These are phyloP conservation scores for Chorisops tibialis DNA, from an alignment of 2,888 invertebrate species.

Conservation along the genomic window DNA sequence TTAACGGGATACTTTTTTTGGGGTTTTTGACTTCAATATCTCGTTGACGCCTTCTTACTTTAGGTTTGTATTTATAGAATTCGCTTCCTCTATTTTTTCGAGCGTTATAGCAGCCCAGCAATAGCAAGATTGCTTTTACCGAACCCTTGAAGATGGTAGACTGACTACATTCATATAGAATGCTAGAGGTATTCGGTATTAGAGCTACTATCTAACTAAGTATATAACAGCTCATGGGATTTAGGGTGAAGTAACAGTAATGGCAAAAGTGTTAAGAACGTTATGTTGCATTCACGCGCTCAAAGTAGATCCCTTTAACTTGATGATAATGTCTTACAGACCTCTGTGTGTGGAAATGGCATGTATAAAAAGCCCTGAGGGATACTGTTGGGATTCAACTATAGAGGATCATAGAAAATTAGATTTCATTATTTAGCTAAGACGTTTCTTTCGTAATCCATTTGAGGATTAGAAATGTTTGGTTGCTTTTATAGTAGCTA, in stretches of 20 bases:
- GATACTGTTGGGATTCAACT: slow-evolving; percentile 4
- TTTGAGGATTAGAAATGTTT: slow-evolving; percentile 2
- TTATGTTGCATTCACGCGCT: slow-evolving; percentile 8
- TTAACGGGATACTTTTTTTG: neutral
- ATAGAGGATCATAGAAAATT: slow-evolving; percentile 9
- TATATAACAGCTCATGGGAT: slow-evolving; percentile 12
- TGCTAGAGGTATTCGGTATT: too few species aligned
- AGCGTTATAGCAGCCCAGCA: neutral
- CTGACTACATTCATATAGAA: too few species aligned
- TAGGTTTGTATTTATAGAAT: slow-evolving; percentile 7
- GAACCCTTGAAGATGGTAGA: too few species aligned
- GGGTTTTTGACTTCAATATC: slow-evolving; percentile 19
- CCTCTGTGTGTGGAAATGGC: too few species aligned
- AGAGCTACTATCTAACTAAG: slow-evolving; percentile 5
- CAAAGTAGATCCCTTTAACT: slow-evolving; percentile 6
- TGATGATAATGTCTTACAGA: slow-evolving; percentile 4
- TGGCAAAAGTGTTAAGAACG: slow-evolving; percentile 15
- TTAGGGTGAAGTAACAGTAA: slow-evolving; percentile 11
- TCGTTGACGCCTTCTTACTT: slow-evolving; percentile 17
- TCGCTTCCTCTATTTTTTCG: slow-evolving; percentile 1
- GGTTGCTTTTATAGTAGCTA: neutral
- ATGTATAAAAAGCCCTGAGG: slow-evolving; percentile 4
- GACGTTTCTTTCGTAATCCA: slow-evolving; percentile 1
- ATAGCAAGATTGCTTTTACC: neutral
- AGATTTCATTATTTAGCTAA: slow-evolving; percentile 12